Evolutionary conservation across 2,113 vertebrate genomes (phyloP).

Genomic region (Larimichthys crocea): DNA sequence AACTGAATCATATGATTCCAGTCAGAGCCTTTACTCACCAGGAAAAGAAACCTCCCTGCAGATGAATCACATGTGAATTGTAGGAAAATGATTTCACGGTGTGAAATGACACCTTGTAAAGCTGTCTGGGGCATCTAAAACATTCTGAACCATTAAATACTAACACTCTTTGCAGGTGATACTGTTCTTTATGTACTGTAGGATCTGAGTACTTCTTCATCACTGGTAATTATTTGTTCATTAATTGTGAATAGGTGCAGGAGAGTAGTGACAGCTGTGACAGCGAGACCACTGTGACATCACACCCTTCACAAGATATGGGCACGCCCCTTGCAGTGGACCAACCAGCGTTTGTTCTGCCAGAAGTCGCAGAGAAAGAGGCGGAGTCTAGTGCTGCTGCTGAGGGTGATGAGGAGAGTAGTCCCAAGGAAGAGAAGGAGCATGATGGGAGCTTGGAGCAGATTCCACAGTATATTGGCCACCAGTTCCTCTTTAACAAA

Average conservation of each 20-base stretch:
- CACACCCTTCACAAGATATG: slow-evolving; percentile 85
- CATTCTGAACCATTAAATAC: not conserved
- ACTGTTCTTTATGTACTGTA: not conserved
- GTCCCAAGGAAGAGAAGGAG: slow-evolving; percentile 66
- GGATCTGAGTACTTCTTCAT: not conserved
- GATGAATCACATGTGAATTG: slow-evolving; percentile 3
- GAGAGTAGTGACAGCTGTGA: slow-evolving; percentile 97
- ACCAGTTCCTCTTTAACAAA: slow-evolving; percentile 83
- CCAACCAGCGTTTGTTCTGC: slow-evolving; percentile 83
- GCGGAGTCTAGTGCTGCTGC: not conserved
- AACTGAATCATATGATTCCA: slow-evolving; percentile 1
- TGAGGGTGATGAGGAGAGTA: slow-evolving; percentile 28
- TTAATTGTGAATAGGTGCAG: slow-evolving; percentile 84
- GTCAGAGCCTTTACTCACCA: not conserved
- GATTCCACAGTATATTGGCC: slow-evolving; percentile 83
- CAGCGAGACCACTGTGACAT: slow-evolving; percentile 94
- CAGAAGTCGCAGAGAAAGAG: slow-evolving; percentile 73
- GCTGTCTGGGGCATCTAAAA: not conserved
- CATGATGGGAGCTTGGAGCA: slow-evolving; percentile 56
- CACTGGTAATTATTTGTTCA: not conserved
- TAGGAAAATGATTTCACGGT: not conserved
- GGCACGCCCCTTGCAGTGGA: slow-evolving; percentile 82
- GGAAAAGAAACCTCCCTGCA: not conserved
- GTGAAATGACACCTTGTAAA: not conserved
- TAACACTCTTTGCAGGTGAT: not conserved